Conservation (phyloP, 2,797 vertebrate species). For the Pangasius macronema region DNA sequence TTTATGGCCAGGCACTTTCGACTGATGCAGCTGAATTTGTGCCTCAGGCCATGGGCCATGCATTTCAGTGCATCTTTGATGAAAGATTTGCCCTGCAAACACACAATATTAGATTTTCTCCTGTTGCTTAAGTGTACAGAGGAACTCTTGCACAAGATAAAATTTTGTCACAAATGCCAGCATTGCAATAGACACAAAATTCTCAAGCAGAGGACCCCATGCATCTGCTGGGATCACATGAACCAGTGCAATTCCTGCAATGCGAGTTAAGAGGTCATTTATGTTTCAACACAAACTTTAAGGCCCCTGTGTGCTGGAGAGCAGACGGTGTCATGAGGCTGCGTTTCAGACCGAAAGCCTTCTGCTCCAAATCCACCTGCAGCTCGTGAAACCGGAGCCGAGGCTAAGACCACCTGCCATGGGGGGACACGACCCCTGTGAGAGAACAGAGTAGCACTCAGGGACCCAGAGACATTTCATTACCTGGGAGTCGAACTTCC, state of each 20-base stretch:
- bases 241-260: slow-evolving; percentile 10
- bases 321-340: slow-evolving; percentile 62
- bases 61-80: slow-evolving; percentile 98
- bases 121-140: slow-evolving; percentile 7
- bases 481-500: slow-evolving; percentile 99
- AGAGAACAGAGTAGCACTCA: slow-evolving; percentile 41
- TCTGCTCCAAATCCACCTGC: slow-evolving; percentile 60
- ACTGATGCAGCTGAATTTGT: slow-evolving; percentile 98
- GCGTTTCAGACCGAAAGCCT: slow-evolving; percentile 52
- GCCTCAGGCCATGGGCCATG: slow-evolving; percentile 94
- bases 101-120: slow-evolving; percentile 30
- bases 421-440: slow-evolving; percentile 58
- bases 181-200: neutral
- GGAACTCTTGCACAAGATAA: neutral
- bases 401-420: slow-evolving; percentile 56
- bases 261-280: slow-evolving; percentile 16
- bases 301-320: slow-evolving; percentile 48
- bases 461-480: slow-evolving; percentile 35
- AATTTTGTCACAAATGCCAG: slow-evolving; percentile 16
- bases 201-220: neutral
- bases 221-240: slow-evolving; percentile 11
- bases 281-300: slow-evolving; percentile 52
- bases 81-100: slow-evolving; percentile 92
- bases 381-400: slow-evolving; percentile 69
- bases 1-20: slow-evolving; percentile 97